Evolutionary conservation across 2,888 invertebrate genomes (phyloP), one percentile per base, ranked within the genome.

Genomic region (Drosophila demipolita): DNA sequence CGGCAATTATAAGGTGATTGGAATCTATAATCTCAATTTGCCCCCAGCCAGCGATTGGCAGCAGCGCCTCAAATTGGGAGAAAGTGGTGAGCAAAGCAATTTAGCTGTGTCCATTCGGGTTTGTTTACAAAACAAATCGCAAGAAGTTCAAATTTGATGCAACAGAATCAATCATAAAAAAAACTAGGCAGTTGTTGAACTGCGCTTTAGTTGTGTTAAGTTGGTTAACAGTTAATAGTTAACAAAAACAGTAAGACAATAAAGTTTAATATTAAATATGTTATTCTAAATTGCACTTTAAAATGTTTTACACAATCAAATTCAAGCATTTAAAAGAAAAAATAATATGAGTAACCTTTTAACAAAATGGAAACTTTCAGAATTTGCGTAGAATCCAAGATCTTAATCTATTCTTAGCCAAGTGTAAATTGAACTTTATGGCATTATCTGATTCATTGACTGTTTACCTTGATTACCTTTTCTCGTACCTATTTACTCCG

Each of bases 1-100:
- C 53, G 55, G 73, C 73, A 78, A 78, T 78, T 78, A 81, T 78
- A 57, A 77, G 60, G 42, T 59, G 67, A 66, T 78, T 78, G 82
- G 78, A 57, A 81, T 81, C 68, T 78, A 78, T 78, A 81, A 81
- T 78, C 73, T 48, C 42, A 15, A 33, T 66, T 48, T 57, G 67
- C 67, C 67, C 20, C 54, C 26, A 78, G 78, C 12, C 59, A 60
- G 35, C 65, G 64, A 72, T 78, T 81, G 73, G 38, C 23, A 45
- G 45, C 73, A 29, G 57, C 20, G 29, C 3, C 59, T 23, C 26
- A 81, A 81, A 81, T 78, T 82, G 78, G 60, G 78, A 78, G 78
- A 78, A 78, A 78, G 78, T 81, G 78, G 57, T 50, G 35, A 64
- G 69, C 70, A 17, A 45, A 50, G 53, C 35, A 57, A 63, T 65